A percentile compares a stretch with the other conserved stretches of the same genome.
Evolutionary conservation across 2,113 vertebrate species (phyloP).

Genomic region (Cichladusa arquata): DNA sequence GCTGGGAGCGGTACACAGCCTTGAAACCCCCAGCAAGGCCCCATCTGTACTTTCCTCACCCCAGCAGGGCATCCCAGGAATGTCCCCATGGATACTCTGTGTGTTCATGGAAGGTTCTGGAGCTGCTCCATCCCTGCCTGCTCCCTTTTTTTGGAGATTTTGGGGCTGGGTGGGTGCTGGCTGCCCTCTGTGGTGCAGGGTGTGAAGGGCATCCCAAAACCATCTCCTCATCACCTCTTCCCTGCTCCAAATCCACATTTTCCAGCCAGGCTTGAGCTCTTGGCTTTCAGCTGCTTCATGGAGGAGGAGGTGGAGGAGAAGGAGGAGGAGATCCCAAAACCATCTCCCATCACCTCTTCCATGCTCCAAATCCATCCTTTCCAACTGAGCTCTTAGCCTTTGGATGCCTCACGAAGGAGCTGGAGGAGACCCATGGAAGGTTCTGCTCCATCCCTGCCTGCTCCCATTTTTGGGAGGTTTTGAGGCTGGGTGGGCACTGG

Average conservation of each 20-base stretch:
- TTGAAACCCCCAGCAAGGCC: neutral
- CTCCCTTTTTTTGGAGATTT: neutral
- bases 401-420: too few relatives aligned
- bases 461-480: neutral
- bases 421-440: neutral
- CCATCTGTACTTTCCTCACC: neutral
- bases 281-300: too few relatives aligned
- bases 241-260: neutral
- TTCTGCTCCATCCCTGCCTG: neutral
- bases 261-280: too few relatives aligned
- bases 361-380: neutral
- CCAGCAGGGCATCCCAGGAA: neutral
- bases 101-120: neutral
- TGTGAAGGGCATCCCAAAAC: neutral
- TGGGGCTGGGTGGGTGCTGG: neutral
- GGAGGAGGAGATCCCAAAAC: neutral
- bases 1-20: neutral
- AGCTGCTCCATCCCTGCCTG: neutral
- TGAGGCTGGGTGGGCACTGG: neutral
- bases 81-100: fast-evolving
- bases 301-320: too few relatives aligned
- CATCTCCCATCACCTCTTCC: too few relatives aligned
- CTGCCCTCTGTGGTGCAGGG: neutral
- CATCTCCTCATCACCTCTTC: too few relatives aligned
- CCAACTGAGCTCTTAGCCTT: too few relatives aligned